Percentiles rank a stretch among this genome's conserved stretches.
phyloP scores from a whole-genome alignment of 2,888 invertebrate genomes.

The Cataglyphis cursor region DNA sequence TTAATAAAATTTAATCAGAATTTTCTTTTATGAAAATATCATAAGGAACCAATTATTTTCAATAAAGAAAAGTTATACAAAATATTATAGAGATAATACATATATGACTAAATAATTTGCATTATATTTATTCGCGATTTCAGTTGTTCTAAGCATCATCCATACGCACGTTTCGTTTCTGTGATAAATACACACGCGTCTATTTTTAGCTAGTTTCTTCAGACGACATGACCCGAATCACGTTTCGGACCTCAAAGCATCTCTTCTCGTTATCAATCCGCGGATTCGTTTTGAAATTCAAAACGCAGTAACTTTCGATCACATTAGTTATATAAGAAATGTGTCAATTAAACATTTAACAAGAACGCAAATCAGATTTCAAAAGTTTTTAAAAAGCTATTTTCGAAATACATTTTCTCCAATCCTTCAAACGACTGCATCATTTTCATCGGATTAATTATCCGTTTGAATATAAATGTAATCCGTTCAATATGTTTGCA shows the following conservation, averaged over 20 bases:
- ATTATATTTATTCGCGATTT: neutral
- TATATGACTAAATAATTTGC: neutral
- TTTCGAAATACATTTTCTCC: neutral
- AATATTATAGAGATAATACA: neutral
- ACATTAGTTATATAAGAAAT: neutral
- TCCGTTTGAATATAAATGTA: neutral
- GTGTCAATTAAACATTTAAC: neutral
- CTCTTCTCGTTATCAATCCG: constrained; percentile 5
- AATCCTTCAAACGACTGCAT: neutral
- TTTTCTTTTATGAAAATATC: neutral
- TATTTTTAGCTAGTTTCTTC: constrained; percentile 43
- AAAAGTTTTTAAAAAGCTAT: neutral
- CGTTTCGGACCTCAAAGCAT: constrained; percentile 2
- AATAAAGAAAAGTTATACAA: neutral
- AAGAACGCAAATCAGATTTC: neutral
- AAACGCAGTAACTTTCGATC: neutral
- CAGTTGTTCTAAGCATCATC: neutral
- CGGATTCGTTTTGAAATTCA: neutral
- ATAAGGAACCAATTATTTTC: neutral
- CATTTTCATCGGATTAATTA: constrained; percentile 7
- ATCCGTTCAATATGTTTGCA: constrained; percentile 6
- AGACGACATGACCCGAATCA: constrained; percentile 23
- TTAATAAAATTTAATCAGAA: neutral
- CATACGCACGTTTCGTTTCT: neutral
- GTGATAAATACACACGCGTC: constrained; percentile 8